Conservation (phyloP, 2,888 invertebrate species). For the Tetanocera ferruginea region DNA sequence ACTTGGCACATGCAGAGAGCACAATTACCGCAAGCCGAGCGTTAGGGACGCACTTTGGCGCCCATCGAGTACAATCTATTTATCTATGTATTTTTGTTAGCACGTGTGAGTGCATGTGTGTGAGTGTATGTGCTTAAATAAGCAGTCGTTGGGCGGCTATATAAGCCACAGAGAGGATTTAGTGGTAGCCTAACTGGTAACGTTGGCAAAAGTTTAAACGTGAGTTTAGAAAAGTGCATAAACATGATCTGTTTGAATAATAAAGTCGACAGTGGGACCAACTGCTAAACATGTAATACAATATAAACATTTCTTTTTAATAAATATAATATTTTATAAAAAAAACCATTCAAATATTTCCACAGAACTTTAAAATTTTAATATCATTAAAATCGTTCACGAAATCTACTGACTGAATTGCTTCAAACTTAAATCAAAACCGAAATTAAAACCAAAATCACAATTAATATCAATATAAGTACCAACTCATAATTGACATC, state of each 20-base stretch:
- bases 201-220: background rate
- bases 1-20: conserved; percentile 23
- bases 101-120: background rate
- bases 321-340: no score
- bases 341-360: no score
- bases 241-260: conserved; percentile 3
- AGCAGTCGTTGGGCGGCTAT: background rate
- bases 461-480: no score
- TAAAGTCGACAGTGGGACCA: background rate
- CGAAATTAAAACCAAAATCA: no score
- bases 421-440: no score
- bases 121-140: background rate
- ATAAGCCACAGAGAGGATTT: no score
- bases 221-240: background rate
- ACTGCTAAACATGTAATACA: background rate
- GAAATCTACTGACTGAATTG: no score
- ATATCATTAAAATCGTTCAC: no score
- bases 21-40: background rate
- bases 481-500: no score
- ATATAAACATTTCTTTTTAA: no score
- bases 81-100: background rate
- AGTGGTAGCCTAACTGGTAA: background rate
- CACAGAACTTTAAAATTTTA: no score
- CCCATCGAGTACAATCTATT: background rate
- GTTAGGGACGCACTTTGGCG: background rate